These are phyloP conservation scores for Porites rus DNA, from an alignment of 92 coral and sea anemone genomes.

Conservation along the genomic window DNA sequence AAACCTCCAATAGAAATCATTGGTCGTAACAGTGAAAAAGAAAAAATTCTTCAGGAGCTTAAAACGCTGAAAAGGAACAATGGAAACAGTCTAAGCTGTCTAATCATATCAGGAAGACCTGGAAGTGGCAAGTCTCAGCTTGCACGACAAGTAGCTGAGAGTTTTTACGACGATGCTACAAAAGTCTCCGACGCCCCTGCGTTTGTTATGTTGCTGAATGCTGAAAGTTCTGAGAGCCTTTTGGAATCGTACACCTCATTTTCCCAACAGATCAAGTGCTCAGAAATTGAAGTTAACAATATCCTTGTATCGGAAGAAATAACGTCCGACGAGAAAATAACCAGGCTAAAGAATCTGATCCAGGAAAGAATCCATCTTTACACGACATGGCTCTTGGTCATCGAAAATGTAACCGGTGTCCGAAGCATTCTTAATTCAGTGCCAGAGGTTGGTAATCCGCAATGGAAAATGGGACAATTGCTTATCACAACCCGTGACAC, in stretches of 20 bases:
- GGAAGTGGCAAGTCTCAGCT: not conserved
- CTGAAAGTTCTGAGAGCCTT: not conserved
- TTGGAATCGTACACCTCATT: not conserved
- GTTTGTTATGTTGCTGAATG: not conserved
- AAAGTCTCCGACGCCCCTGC: not conserved
- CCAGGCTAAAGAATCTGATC: not conserved
- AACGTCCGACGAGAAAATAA: not conserved
- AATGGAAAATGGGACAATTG: not conserved
- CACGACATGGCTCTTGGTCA: not conserved
- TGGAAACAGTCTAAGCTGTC: not conserved
- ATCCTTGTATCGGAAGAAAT: not conserved
- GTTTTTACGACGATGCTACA: not conserved
- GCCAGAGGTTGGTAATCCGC: not conserved
- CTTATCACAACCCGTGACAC: not conserved
- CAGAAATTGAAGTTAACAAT: not conserved
- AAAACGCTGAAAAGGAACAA: not conserved
- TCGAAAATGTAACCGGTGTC: not conserved
- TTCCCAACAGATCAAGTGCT: not conserved
- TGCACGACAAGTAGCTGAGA: not conserved
- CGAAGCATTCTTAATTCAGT: not conserved
- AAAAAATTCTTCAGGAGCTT: not conserved
- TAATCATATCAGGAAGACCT: not conserved
- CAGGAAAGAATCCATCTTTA: not conserved
- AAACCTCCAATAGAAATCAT: slow-evolving; percentile 1
- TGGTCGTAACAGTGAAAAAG: not conserved